A percentile compares a stretch with the other conserved stretches of the same genome.
These are phyloP conservation scores for Dufourea novaeangliae DNA, from an alignment of 1,140 invertebrate species.

Conservation along the genomic window DNA sequence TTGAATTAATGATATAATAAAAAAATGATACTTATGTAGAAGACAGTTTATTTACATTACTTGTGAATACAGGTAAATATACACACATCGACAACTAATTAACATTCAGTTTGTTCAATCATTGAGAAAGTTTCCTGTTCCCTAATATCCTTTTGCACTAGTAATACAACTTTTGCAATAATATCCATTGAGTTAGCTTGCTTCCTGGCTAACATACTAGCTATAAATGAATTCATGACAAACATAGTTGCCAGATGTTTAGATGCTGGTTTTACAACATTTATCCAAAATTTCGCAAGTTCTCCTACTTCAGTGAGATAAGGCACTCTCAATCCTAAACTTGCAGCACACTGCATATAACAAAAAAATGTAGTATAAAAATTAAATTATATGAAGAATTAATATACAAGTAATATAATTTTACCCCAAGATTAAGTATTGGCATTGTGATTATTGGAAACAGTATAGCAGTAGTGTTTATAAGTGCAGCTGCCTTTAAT, in stretches of 20 bases:
- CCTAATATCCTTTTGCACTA: background rate
- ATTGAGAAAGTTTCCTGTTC: background rate
- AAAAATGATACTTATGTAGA: background rate
- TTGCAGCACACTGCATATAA: conserved; percentile 79
- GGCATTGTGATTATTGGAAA: conserved; percentile 81
- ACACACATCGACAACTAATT: background rate
- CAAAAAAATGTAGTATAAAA: background rate
- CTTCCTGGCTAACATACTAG: conserved; percentile 74
- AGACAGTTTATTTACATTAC: background rate
- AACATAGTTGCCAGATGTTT: conserved; percentile 64
- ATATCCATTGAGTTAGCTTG: background rate
- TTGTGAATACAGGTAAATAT: background rate
- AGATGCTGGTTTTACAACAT: conserved; percentile 70
- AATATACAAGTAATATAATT: background rate
- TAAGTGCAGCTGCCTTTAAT: conserved; percentile 73
- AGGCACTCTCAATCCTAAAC: conserved; percentile 78
- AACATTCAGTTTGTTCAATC: background rate
- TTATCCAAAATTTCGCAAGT: conserved; percentile 72
- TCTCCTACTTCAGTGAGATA: conserved; percentile 73
- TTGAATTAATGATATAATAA: background rate
- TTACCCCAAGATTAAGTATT: conserved; percentile 79
- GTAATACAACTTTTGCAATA: background rate
- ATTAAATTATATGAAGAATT: conserved; percentile 22
- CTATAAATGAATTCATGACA: conserved; percentile 66
- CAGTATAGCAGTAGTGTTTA: conserved; percentile 69